Conservation (phyloP, 2,797 vertebrate genomes). For the Enteromius afrohamiltoni region DNA sequence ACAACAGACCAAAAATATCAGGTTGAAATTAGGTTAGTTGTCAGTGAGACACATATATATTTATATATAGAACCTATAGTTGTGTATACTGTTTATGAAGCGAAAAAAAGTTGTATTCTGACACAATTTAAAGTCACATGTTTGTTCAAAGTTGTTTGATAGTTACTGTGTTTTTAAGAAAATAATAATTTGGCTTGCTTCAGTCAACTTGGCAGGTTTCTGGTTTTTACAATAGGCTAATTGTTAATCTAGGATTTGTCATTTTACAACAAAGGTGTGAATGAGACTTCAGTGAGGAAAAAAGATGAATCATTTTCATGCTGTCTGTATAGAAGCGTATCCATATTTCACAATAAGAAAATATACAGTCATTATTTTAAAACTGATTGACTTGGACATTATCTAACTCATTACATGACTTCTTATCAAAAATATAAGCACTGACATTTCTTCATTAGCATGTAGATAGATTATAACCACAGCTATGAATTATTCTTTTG, state of each 20-base stretch:
- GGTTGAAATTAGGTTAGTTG: not conserved
- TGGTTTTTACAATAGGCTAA: slow-evolving; percentile 1
- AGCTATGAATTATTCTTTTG: not conserved
- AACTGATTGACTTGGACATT: not conserved
- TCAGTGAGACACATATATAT: not conserved
- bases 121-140: not conserved
- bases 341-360: not conserved
- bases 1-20: slow-evolving; percentile 9
- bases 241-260: not conserved
- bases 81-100: not conserved
- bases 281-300: not conserved
- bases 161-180: not conserved
- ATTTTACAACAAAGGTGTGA: not conserved
- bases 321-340: not conserved
- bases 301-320: not conserved
- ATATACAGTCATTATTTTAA: not conserved
- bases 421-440: not conserved
- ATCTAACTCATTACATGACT: not conserved
- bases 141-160: not conserved
- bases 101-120: not conserved
- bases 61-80: not conserved
- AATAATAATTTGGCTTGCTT: not conserved
- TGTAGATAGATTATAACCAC: not conserved
- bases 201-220: not conserved
- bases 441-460: not conserved